Conservation (phyloP, 2,113 vertebrate species). For the Grus americana region DNA sequence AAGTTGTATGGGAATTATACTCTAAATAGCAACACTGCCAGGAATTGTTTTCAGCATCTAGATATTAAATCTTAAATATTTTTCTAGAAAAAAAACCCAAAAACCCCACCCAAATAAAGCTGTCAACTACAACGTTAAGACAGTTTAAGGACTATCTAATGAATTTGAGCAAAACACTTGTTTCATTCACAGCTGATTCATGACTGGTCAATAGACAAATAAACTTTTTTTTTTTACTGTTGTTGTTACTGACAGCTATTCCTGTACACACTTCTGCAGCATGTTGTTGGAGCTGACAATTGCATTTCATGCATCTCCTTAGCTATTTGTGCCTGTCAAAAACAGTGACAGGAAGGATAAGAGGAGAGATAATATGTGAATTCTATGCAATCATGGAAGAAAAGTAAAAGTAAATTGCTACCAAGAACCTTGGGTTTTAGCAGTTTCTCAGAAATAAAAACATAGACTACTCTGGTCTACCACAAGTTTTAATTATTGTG, state of each 20-base stretch:
- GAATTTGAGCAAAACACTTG: background rate
- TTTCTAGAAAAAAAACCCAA: no score
- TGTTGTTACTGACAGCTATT: background rate
- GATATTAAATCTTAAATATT: background rate
- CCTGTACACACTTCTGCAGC: background rate
- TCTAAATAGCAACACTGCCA: background rate
- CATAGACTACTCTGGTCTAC: background rate
- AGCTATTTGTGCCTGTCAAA: background rate
- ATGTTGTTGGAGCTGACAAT: slow-evolving; percentile 1
- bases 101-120: background rate
- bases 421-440: background rate
- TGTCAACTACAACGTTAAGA: background rate
- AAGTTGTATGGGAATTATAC: background rate
- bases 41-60: background rate
- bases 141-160: background rate
- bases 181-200: background rate
- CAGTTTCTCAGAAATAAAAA: background rate
- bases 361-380: background rate
- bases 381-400: background rate
- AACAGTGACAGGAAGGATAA: background rate
- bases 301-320: background rate
- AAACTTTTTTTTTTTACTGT: background rate
- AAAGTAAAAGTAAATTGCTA: background rate
- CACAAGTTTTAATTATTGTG: background rate
- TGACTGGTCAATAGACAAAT: background rate